Evolutionary conservation across 2,797 vertebrate genomes (phyloP).

Genomic region (Balearica regulorum): DNA sequence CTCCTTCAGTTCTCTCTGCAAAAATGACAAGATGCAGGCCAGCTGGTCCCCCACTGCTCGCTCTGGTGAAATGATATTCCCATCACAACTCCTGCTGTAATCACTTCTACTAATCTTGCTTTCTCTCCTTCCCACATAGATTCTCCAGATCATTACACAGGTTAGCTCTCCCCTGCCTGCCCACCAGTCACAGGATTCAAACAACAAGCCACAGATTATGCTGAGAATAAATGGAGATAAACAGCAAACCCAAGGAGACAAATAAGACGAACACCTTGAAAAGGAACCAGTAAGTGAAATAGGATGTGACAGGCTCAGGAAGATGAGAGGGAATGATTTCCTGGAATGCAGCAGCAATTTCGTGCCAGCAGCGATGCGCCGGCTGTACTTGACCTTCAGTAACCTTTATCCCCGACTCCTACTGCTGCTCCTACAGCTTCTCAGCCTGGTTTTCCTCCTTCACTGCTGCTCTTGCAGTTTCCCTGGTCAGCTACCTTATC

Average conservation of each 20-base stretch:
- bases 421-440: slow-evolving; percentile 34
- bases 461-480: not conserved
- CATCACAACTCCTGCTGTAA: slow-evolving; percentile 45
- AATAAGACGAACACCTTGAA: slow-evolving; percentile 61
- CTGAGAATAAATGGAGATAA: slow-evolving; percentile 65
- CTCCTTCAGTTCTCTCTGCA: slow-evolving; percentile 37
- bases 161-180: slow-evolving; percentile 33
- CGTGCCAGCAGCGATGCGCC: slow-evolving; percentile 40
- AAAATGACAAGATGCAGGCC: not conserved
- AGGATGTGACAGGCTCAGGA: slow-evolving; percentile 61
- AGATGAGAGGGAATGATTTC: slow-evolving; percentile 60
- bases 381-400: slow-evolving; percentile 61
- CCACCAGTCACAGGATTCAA: slow-evolving; percentile 45
- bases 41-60: slow-evolving; percentile 16
- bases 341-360: slow-evolving; percentile 64
- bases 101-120: slow-evolving; percentile 36
- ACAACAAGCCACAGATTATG: slow-evolving; percentile 45
- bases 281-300: slow-evolving; percentile 46
- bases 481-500: not conserved
- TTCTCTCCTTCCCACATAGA: slow-evolving; percentile 18
- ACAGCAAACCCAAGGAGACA: slow-evolving; percentile 60
- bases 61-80: slow-evolving; percentile 47
- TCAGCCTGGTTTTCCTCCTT: not conserved
- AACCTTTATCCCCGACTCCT: slow-evolving; percentile 46
- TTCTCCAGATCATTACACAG: slow-evolving; percentile 49